Percentiles rank a stretch among this genome's conserved stretches.
These are phyloP conservation scores for Cercopithecus neglectus DNA, from an alignment of 2,797 vertebrate genomes.

Conservation along the genomic window DNA sequence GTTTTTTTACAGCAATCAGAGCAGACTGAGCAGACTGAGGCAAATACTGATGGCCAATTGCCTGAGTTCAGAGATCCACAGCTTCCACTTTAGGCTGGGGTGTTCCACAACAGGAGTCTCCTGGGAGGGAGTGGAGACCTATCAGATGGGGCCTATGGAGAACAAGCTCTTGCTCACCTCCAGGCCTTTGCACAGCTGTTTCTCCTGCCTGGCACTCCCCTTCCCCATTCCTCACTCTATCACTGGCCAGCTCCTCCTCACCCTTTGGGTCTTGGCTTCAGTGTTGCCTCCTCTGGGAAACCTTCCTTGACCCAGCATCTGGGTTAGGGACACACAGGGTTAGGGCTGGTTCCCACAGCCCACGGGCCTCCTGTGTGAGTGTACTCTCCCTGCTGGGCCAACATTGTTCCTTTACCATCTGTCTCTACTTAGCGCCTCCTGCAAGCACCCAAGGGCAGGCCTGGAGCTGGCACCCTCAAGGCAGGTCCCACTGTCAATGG, in stretches of 20 bases:
- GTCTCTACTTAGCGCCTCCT: neutral
- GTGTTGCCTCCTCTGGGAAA: neutral
- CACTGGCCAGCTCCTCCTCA: neutral
- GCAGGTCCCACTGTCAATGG: neutral
- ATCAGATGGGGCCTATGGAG: neutral
- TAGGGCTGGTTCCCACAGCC: neutral
- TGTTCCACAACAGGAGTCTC: neutral
- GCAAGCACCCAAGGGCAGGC: neutral
- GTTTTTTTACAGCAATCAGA: neutral
- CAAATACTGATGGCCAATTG: neutral
- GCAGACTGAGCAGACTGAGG: neutral
- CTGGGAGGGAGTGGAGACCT: no score
- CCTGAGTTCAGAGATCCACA: neutral
- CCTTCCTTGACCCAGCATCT: neutral
- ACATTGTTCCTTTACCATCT: neutral
- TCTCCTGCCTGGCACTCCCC: neutral
- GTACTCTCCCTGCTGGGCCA: neutral
- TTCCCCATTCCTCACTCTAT: neutral
- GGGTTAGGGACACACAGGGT: no score
- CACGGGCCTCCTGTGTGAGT: neutral
- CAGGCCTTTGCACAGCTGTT: neutral
- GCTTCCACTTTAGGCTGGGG: neutral
- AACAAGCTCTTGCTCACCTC: neutral
- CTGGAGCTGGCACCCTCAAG: neutral
- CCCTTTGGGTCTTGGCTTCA: neutral